Base-by-base conservation (phyloP, 2,797 vertebrate genomes). In the Sternarchorhynchus goeldii region DNA sequence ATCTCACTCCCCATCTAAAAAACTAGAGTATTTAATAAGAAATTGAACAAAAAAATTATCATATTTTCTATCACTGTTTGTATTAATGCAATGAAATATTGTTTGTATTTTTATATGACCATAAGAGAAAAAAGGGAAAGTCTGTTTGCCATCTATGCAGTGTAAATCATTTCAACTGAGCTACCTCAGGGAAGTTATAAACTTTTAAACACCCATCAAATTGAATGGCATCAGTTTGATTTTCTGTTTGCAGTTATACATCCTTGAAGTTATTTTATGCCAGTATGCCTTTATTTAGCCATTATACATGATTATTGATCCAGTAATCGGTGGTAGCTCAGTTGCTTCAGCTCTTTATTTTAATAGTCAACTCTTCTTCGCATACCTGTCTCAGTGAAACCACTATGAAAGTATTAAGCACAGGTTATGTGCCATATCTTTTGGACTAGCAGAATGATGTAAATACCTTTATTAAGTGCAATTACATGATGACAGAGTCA, bases 51-150 rank as follows among this genome's bases (percentile, higher is more conserved):
- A 73, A 83, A 67, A 85, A 83, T 60, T 25, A 25, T 79, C 83
- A 73, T 80, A 86, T 95, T 95, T 93, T 93, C 89, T 93, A 92
- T 90, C 85, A 79, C 71, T 84, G 88, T 91, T 90, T 90, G 90
- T 92, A 90, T 87, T 88, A 85, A 87, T 64, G 82, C 82, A 84
- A 84, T 72, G 68, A 89, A 74, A 88, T 82, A 85, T 91, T 89
- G 86, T 34, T 89, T 82, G 90, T 95, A 93, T 96, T 96, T 95
- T 95, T 95, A 75, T 93, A 94, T 84, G 85, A 76, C 70, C 73
- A 41, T 87, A 73, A 76, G 66, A 87, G 76, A 73, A 66, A 88
- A 76, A 82, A 92, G 90, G 90, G 90, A 88, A 88, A 84, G 84
- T 86, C 85, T 82, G 85, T 86, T 81, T 20, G 85, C 82, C 75